phyloP scores from a whole-genome alignment of 2,797 vertebrate genomes.

The Neosilurus mollespiculum region DNA sequence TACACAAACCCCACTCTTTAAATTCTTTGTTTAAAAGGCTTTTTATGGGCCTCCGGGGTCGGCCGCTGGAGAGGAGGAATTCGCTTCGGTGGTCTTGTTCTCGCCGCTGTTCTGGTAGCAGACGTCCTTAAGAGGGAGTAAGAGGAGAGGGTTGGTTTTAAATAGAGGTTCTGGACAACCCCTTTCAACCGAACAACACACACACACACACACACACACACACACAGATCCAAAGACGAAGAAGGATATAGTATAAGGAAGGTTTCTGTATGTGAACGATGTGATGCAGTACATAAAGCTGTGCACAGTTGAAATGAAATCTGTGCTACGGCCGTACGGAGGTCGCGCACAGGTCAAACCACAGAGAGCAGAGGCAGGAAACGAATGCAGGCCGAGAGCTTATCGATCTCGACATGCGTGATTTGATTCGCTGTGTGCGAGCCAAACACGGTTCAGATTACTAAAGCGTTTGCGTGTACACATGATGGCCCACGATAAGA shows the following conservation, averaged over 20 bases:
- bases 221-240: neutral
- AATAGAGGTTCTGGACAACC: conserved; percentile 1
- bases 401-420: conserved; percentile 48
- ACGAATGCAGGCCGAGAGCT: conserved; percentile 47
- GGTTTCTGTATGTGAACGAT: neutral
- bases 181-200: neutral
- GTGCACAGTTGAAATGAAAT: neutral
- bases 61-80: conserved; percentile 52
- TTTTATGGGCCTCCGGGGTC: conserved; percentile 64
- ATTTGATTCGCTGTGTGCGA: conserved; percentile 49
- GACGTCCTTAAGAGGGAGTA: conserved; percentile 51
- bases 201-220: conserved; percentile 1
- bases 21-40: conserved; percentile 68
- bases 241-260: neutral
- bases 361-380: conserved; percentile 66
- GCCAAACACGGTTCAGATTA: conserved; percentile 32
- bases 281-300: neutral
- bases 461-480: conserved; percentile 8
- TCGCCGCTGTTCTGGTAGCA: conserved; percentile 57
- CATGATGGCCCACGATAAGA: conserved; percentile 3
- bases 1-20: conserved; percentile 75
- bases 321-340: conserved; percentile 59
- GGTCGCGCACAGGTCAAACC: conserved; percentile 70
- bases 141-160: conserved; percentile 34
- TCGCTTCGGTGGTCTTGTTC: conserved; percentile 56